Base-by-base conservation (phyloP, 2,888 invertebrate species). In the Drosophila anomelani region DNA sequence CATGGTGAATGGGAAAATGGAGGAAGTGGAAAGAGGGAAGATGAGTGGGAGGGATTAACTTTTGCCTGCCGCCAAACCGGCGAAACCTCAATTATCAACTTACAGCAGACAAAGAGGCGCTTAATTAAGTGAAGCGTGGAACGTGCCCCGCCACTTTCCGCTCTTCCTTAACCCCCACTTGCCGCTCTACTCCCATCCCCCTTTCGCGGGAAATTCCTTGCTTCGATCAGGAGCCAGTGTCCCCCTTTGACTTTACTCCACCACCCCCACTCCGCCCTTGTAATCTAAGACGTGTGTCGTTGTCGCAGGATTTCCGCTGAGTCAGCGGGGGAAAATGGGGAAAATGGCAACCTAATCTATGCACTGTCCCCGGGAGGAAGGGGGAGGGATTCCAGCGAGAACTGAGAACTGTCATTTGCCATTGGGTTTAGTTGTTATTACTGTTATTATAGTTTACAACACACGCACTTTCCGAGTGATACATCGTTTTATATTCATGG, bases 81-180 rank as follows among this genome's bases (percentile, higher is more conserved):
- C 80, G 73, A 81, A 84, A 86, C 84, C 85, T 84, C 86, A 86
- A 85, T 85, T 85, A 85, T 86, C 86, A 86, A 85, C 85, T 85
- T 85, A 85, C 79, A 79, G 77, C 79, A 82, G 85, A 83, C 85
- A 85, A 85, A 81, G 77, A 79, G 85, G 85, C 82, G 81, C 86
- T 86, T 85, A 85, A 85, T 85, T 85, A 85, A 86, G 81, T 84
- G 85, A 85, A 79, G 84, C 81, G 78, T 60, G 66, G 78, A 81
- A 83, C 82, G 81, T 80, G 85, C 79, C 66, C 76, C 72, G 78
- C 80, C 80, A 82, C 81, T 82, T 79, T 36, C 49, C 17, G 49
- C 49, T 32, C 32, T 49, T 32, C 49, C 44, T 23, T 12, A 17
- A 17, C 32, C 77, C 73, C 75, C 68, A 4, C 17, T 41, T 7